Evolutionary conservation across 1,140 invertebrate species (phyloP), one percentile per base, ranked within the genome.

Genomic region (Aphaenogaster floridana): DNA sequence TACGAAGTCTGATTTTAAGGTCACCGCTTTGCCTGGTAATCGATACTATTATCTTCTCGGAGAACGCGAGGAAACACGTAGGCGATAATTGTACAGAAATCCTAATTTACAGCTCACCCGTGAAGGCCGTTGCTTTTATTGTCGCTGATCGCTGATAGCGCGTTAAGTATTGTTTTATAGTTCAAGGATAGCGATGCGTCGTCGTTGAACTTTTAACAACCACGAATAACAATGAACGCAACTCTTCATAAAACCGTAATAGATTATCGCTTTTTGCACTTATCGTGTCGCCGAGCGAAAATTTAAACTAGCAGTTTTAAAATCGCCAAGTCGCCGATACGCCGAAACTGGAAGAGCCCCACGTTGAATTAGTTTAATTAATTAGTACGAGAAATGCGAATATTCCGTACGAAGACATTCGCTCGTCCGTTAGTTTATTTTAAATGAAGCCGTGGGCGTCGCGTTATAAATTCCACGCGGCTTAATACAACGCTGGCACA

Each of bases 381-480:
- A 84, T 76, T 76, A 84, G 74, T 74, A n/a, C 42, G 52, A 68
- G 28, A 74, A 83, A 76, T 48, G 13, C 42, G 28, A 74, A 76
- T 61, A 76, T 84, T 76, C 59, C 54, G 54, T 48, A 74, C 69
- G 42, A 74, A 48, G 80, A n/a, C 69, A 84, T 76, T 84, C 57
- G 54, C 69, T 84, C 50, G 54, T 83, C 52, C 52, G 52, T 83
- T 61, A 61, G 80, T 84, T 84, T 84, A 84, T 84, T 84, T 84
- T 84, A 84, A 84, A 84, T 84, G 80, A 61, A 76, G 54, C 52
- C 69, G 80, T 84, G 80, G 80, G 80, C 80, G 80, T 84, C 39
- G 54, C 54, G 80, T 84, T 84, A 84, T 84, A 84, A 84, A 84
- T 84, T 84, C 80, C 80, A 76, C 80, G 57, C 69, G 42, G 80